Evolutionary conservation across 2,797 vertebrate species (phyloP).

Genomic region (Sebastes iracundus): DNA sequence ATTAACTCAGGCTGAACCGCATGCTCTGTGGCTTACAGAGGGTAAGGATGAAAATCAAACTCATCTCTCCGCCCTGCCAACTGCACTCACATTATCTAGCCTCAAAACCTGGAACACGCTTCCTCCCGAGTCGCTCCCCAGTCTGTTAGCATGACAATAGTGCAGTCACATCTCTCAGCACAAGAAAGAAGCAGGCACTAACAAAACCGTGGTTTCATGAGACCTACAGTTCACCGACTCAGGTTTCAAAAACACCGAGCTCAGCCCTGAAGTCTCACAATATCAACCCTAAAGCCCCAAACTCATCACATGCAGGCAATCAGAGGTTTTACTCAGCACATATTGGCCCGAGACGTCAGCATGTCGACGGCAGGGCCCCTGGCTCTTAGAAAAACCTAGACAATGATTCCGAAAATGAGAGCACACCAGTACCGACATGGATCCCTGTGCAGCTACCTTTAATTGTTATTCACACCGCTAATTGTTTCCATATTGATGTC

Average conservation of each 20-base stretch:
- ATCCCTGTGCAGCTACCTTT: constrained; percentile 22
- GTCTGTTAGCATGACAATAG: constrained; percentile 61
- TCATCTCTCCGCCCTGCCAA: constrained; percentile 51
- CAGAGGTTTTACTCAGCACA: constrained; percentile 34
- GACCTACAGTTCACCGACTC: constrained; percentile 62
- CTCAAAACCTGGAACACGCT: constrained; percentile 49
- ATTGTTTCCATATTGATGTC: constrained; percentile 37
- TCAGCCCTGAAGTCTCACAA: constrained; percentile 43
- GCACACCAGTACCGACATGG: constrained; percentile 7
- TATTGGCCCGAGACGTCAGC: constrained; percentile 48
- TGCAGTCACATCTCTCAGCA: constrained; percentile 44
- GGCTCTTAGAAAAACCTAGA: constrained; percentile 43
- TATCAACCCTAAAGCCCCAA: constrained; percentile 64
- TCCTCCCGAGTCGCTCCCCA: constrained; percentile 16
- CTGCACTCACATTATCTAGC: constrained; percentile 40
- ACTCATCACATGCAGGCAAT: constrained; percentile 56
- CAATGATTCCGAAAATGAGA: constrained; percentile 44
- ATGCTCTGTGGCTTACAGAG: constrained; percentile 33
- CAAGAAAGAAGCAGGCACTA: constrained; percentile 45
- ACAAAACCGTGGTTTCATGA: constrained; percentile 55
- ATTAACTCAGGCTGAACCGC: constrained; percentile 45
- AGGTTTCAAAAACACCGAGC: constrained; percentile 54
- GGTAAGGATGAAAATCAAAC: constrained; percentile 52
- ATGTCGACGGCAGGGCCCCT: constrained; percentile 11
- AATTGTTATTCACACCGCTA: constrained; percentile 28